Evolutionary conservation across 2,797 vertebrate species (phyloP).

Genomic region (Rhabdomys pumilio): DNA sequence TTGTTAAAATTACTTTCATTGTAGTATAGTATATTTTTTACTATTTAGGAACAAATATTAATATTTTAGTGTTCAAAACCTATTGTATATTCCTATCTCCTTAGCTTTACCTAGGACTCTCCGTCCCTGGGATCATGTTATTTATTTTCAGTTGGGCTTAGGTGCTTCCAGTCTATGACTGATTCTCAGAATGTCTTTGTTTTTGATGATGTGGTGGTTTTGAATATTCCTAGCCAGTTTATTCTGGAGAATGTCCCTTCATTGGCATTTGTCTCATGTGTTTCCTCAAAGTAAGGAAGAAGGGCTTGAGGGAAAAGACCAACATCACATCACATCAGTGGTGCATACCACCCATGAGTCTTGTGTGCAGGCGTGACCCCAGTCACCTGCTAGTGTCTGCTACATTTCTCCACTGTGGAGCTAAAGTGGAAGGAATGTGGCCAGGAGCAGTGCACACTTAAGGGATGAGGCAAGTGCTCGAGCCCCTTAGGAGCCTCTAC

Average conservation of each 20-base stretch:
- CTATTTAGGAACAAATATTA: not conserved
- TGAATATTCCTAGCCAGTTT: not conserved
- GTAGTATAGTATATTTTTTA: not conserved
- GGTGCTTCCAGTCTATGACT: not conserved
- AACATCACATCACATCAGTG: not conserved
- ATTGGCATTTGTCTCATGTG: not conserved
- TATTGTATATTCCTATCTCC: not conserved
- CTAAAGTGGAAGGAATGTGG: not conserved
- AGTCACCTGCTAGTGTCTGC: not conserved
- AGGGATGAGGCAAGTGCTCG: not conserved
- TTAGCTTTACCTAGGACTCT: not conserved
- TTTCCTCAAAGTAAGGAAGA: not conserved
- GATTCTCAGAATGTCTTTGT: not conserved
- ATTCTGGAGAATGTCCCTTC: not conserved
- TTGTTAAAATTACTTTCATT: not conserved
- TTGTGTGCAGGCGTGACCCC: fast-evolving
- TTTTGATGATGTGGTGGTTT: not conserved
- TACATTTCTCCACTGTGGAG: not conserved
- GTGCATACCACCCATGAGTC: fast-evolving
- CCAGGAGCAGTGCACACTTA: not conserved
- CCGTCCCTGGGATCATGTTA: not conserved
- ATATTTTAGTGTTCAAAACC: not conserved
- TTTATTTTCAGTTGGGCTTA: not conserved
- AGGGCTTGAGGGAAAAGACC: not conserved
- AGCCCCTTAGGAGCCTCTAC: not conserved